Evolutionary conservation across 1,140 invertebrate genomes (phyloP).

Genomic region (Drosophila nigromelanica): DNA sequence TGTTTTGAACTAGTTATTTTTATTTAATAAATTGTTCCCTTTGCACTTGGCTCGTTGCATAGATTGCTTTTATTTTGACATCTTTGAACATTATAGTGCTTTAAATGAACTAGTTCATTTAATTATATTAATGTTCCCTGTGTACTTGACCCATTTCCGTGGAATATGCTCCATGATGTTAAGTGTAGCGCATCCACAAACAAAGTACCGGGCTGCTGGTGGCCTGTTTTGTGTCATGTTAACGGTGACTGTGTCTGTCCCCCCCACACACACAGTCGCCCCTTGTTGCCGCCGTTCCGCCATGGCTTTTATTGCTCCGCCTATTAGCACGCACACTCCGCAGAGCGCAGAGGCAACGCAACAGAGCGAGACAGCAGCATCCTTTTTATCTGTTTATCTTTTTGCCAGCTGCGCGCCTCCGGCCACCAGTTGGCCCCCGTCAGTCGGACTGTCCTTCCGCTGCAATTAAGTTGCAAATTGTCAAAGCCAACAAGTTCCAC

Average conservation of each 20-base stretch:
- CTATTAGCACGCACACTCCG: conserved; percentile 66
- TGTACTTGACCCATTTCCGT: conserved; percentile 15
- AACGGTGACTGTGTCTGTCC: conserved; percentile 2
- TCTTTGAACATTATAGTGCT: too few species aligned
- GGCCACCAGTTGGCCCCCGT: neutral
- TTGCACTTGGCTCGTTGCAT: too few species aligned
- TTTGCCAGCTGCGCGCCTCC: conserved; percentile 6
- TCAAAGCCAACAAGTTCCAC: conserved; percentile 73
- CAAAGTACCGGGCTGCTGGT: conserved; percentile 28
- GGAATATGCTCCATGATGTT: conserved; percentile 4
- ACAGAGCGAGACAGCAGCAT: conserved; percentile 33
- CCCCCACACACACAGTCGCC: neutral
- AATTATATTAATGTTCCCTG: conserved; percentile 3
- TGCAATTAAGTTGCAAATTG: conserved; percentile 76
- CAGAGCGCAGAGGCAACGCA: conserved; percentile 1
- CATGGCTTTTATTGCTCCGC: conserved; percentile 75
- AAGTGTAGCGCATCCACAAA: conserved; percentile 24
- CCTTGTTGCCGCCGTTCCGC: neutral
- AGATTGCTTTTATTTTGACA: too few species aligned
- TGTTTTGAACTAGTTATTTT: too few species aligned
- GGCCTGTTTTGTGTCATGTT: conserved; percentile 56
- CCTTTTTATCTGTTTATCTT: conserved; percentile 35
- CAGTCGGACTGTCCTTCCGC: conserved; percentile 31
- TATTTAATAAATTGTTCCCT: too few species aligned
- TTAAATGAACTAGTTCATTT: conserved; percentile 6